Percentiles rank a stretch among this genome's conserved stretches.
Conservation (phyloP, 2,797 vertebrate species). For the Threskiornis aethiopicus region DNA sequence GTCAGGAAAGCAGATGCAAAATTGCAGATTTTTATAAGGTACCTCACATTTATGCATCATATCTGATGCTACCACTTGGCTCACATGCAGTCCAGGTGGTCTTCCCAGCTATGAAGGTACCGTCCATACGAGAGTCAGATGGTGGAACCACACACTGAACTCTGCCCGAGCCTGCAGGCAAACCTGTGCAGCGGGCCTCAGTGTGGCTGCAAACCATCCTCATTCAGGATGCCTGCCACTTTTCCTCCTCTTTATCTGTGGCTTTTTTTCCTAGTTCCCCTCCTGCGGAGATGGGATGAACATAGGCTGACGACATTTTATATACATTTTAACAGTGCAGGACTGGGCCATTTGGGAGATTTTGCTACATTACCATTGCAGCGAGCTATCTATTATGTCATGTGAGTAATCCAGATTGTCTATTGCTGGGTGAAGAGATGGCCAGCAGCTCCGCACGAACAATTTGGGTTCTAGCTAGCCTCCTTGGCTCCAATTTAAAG, state of each 20-base stretch:
- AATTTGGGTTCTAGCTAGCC: background rate
- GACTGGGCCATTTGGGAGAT: background rate
- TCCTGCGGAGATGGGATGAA: background rate
- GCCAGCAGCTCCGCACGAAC: fast-evolving
- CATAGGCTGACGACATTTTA: background rate
- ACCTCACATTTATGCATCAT: background rate
- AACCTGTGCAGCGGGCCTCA: background rate
- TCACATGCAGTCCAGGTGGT: background rate
- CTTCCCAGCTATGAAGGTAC: background rate
- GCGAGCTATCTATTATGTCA: background rate
- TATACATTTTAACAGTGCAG: background rate
- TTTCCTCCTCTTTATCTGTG: background rate
- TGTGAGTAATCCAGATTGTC: background rate
- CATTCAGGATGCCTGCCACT: background rate
- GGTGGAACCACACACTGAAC: background rate
- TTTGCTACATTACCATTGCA: background rate
- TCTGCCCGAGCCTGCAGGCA: background rate
- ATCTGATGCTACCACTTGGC: background rate
- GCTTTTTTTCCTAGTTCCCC: background rate
- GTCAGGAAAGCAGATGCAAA: background rate
- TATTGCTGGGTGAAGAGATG: background rate
- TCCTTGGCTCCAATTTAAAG: background rate
- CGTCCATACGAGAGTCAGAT: fast-evolving
- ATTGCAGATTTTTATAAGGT: background rate
- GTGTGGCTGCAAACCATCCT: background rate